phyloP scores from a whole-genome alignment of 1,140 invertebrate genomes.

The Drosophila malerkotliana region DNA sequence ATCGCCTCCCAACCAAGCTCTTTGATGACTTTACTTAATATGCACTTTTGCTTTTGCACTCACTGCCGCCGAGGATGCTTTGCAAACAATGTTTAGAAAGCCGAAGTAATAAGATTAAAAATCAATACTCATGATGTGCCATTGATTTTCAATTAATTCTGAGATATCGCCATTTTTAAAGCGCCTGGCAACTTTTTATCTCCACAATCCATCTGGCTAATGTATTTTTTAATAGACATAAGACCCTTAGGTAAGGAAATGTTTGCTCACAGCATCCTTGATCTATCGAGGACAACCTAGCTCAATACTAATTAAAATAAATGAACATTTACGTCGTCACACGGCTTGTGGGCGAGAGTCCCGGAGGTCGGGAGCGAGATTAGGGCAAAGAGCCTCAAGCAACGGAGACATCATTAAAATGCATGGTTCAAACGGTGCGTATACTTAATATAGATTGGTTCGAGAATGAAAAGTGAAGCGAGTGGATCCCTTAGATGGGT shows the following conservation, averaged over 20 bases:
- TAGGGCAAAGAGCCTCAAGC: slow-evolving; percentile 48
- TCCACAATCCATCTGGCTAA: slow-evolving; percentile 16
- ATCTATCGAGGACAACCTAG: slow-evolving; percentile 37
- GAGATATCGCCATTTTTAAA: slow-evolving; percentile 5
- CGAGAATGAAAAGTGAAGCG: background rate
- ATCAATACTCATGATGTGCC: slow-evolving; percentile 9
- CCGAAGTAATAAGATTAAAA: slow-evolving; percentile 3
- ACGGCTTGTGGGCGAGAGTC: slow-evolving; percentile 22
- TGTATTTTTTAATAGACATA: slow-evolving; percentile 40
- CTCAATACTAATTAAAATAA: slow-evolving; percentile 80
- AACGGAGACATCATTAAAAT: slow-evolving; percentile 74
- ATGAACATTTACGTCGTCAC: slow-evolving; percentile 70
- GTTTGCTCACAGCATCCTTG: slow-evolving; percentile 22
- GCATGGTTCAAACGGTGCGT: slow-evolving; percentile 79
- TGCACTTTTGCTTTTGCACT: slow-evolving; percentile 8
- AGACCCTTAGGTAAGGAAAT: slow-evolving; percentile 32
- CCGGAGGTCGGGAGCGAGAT: slow-evolving; percentile 21
- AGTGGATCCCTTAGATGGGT: slow-evolving; percentile 27
- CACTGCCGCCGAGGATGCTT: slow-evolving; percentile 8
- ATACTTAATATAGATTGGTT: slow-evolving; percentile 78
- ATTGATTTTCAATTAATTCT: slow-evolving; percentile 37
- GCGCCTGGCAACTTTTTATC: slow-evolving; percentile 9
- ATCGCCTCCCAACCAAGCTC: slow-evolving; percentile 38
- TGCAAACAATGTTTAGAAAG: slow-evolving; percentile 14
- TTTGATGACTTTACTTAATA: slow-evolving; percentile 55